Evolutionary conservation across 35 echinoderm and acorn worm genomes (phyloP).

Genomic region (Nesometra sesokonis): DNA sequence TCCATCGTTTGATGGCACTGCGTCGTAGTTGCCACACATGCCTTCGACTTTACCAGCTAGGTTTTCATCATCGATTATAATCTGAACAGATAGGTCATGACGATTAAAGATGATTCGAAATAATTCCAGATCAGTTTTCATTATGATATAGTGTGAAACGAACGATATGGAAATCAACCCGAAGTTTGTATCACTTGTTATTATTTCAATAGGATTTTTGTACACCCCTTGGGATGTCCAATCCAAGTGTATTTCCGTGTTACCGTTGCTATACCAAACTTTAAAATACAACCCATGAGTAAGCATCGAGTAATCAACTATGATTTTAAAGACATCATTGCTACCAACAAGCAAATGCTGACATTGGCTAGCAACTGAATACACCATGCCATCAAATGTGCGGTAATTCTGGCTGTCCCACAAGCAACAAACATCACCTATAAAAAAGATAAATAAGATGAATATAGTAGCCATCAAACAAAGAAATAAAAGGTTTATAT

Average conservation of each 20-base stretch:
- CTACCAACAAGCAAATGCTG: not conserved
- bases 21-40: not conserved
- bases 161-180: not conserved
- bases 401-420: not conserved
- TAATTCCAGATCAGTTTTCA: not conserved
- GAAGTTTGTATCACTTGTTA: not conserved
- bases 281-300: no score
- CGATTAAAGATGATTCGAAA: not conserved
- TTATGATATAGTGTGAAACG: not conserved
- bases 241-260: not conserved
- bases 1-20: not conserved
- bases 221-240: not conserved
- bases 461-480: no score
- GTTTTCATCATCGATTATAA: not conserved
- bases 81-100: not conserved
- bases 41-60: not conserved
- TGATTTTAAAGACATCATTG: not conserved
- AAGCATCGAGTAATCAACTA: not conserved
- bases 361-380: not conserved
- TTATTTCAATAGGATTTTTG: not conserved
- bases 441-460: no score
- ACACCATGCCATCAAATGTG: not conserved
- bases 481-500: no score
- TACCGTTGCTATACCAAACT: not conserved
- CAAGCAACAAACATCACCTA: not conserved